Percentiles rank a stretch among this genome's conserved stretches.
Evolutionary conservation across 2,797 vertebrate genomes (phyloP).

Genomic region (Lindbergichthys nudifrons): DNA sequence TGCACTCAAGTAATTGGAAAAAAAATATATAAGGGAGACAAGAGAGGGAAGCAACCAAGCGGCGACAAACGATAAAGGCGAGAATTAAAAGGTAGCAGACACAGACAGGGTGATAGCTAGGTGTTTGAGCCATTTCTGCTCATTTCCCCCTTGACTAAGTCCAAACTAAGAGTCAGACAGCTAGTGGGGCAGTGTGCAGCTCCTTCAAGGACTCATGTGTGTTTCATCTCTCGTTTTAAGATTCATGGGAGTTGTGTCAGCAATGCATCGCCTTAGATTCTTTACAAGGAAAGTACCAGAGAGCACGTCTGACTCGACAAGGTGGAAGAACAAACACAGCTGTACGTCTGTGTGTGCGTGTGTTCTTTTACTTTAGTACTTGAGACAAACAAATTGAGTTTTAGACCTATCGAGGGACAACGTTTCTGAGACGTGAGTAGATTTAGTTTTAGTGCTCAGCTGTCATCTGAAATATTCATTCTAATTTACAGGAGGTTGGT

Average conservation of each 20-base stretch:
- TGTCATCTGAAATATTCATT: neutral
- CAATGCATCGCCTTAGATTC: constrained; percentile 46
- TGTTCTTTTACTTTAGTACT: constrained; percentile 20
- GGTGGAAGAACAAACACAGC: constrained; percentile 48
- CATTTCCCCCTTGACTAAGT: constrained; percentile 54
- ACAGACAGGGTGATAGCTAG: constrained; percentile 42
- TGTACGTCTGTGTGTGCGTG: constrained; percentile 4
- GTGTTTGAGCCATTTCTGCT: constrained; percentile 51
- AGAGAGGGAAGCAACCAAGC: constrained; percentile 68
- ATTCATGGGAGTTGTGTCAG: constrained; percentile 57
- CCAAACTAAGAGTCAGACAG: constrained; percentile 23
- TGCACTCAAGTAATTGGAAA: constrained; percentile 77
- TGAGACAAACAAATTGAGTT: constrained; percentile 36
- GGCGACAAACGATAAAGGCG: constrained; percentile 69
- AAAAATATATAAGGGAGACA: constrained; percentile 64
- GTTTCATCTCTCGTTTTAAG: constrained; percentile 53
- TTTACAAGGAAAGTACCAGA: constrained; percentile 31
- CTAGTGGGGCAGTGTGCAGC: constrained; percentile 8
- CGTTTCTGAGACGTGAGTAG: constrained; percentile 7
- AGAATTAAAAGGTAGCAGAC: constrained; percentile 70
- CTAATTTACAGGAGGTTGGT: neutral
- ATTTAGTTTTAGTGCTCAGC: neutral
- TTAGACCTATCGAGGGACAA: constrained; percentile 28
- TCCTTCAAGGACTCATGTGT: constrained; percentile 34
- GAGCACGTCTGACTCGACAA: constrained; percentile 46